Evolutionary conservation across 2,113 vertebrate genomes (phyloP).

Genomic region (Acrocephalus arundinaceus): DNA sequence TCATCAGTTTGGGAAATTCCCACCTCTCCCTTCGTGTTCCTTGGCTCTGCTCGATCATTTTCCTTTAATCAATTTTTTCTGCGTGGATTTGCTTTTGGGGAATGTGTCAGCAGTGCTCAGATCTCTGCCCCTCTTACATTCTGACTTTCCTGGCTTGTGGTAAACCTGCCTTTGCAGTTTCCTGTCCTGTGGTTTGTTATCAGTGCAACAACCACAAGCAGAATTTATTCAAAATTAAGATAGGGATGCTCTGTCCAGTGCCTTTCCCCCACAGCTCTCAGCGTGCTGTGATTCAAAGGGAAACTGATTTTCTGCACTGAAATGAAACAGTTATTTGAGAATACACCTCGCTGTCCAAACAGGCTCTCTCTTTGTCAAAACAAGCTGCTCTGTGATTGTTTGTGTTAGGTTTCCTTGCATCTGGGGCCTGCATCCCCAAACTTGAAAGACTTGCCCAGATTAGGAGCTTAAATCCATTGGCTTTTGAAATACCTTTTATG

Average conservation of each 20-base stretch:
- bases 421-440: neutral
- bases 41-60: neutral
- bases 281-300: neutral
- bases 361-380: conserved; percentile 15
- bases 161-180: neutral
- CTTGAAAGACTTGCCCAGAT: conserved; percentile 40
- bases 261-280: neutral
- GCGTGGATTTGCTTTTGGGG: neutral
- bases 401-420: neutral
- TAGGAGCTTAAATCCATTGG: neutral
- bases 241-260: neutral
- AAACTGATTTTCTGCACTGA: neutral
- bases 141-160: neutral
- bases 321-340: neutral
- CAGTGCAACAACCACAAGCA: neutral
- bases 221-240: neutral
- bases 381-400: conserved; percentile 19
- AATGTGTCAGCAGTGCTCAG: neutral
- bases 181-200: neutral
- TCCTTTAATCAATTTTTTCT: neutral
- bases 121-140: neutral
- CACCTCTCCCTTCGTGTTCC: neutral
- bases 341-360: neutral
- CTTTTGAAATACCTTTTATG: conserved; percentile 30
- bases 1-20: neutral